Percentiles rank a stretch among this genome's conserved stretches.
Evolutionary conservation across 2,113 vertebrate species (phyloP).

Genomic region (Heloderma charlesbogerti): DNA sequence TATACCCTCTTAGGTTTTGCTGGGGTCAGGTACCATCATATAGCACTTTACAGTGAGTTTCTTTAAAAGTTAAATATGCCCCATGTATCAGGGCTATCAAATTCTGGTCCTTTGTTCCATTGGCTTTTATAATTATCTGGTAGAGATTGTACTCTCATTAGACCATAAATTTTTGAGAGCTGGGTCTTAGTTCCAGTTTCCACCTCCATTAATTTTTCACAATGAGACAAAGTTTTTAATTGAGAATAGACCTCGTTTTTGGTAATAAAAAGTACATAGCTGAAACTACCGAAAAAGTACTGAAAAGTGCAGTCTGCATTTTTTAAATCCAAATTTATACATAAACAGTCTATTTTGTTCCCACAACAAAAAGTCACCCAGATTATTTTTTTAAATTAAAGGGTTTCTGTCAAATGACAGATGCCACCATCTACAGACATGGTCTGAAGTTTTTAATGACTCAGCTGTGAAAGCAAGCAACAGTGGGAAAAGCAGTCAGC

Average conservation of each 20-base stretch:
- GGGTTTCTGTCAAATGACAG: not conserved
- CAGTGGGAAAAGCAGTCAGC: not conserved
- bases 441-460: not conserved
- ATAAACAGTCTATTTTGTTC: not conserved
- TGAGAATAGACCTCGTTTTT: not conserved
- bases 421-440: not conserved
- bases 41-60: not conserved
- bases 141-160: not conserved
- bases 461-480: not conserved
- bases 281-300: not conserved
- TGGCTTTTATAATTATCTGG: not conserved
- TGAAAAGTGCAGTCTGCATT: not conserved
- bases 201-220: not conserved
- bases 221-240: not conserved
- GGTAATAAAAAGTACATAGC: not conserved
- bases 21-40: not conserved
- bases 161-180: not conserved
- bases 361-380: not conserved
- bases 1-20: not conserved
- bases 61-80: not conserved
- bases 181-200: not conserved
- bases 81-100: not conserved
- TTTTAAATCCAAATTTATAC: not conserved
- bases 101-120: not conserved
- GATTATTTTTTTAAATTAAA: not conserved